phyloP scores from a whole-genome alignment of 2,888 invertebrate genomes.

The Calephelis perditalis region DNA sequence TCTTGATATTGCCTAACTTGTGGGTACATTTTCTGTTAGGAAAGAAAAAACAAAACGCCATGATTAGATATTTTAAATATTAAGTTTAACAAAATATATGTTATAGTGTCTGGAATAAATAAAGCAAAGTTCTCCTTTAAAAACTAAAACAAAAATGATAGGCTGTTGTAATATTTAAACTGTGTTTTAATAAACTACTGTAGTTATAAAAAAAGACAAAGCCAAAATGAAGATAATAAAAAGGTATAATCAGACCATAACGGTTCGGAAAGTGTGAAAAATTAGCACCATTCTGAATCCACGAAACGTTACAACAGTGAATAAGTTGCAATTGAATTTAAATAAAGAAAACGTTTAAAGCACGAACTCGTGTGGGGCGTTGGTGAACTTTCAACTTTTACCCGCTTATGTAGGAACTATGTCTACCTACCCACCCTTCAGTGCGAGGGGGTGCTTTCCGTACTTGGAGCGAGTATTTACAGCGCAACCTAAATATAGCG shows the following conservation, averaged over 20 bases:
- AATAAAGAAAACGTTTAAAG: conserved; percentile 73
- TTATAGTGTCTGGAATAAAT: too few relatives aligned
- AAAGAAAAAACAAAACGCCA: too few relatives aligned
- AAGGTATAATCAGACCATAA: conserved; percentile 4
- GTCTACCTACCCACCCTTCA: conserved; percentile 35
- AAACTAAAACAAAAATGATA: too few relatives aligned
- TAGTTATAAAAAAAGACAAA: too few relatives aligned
- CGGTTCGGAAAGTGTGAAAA: conserved; percentile 24
- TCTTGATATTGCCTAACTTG: too few relatives aligned
- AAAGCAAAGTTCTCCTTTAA: too few relatives aligned
- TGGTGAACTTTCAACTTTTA: conserved; percentile 77
- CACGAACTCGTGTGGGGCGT: conserved; percentile 62
- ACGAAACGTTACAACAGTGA: conserved; percentile 65
- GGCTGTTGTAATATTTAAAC: too few relatives aligned
- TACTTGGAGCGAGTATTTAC: conserved; percentile 76
- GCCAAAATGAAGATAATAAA: background rate
- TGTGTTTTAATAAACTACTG: too few relatives aligned
- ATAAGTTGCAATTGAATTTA: conserved; percentile 78
- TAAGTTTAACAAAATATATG: too few relatives aligned
- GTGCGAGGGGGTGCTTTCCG: conserved; percentile 51
- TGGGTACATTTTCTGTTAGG: too few relatives aligned
- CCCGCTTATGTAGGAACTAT: conserved; percentile 54
- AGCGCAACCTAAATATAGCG: conserved; percentile 78
- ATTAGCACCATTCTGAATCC: conserved; percentile 61
- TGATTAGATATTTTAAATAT: too few relatives aligned